phyloP scores from a whole-genome alignment of 1,140 invertebrate species.

The Leptinotarsa undecemlineata region DNA sequence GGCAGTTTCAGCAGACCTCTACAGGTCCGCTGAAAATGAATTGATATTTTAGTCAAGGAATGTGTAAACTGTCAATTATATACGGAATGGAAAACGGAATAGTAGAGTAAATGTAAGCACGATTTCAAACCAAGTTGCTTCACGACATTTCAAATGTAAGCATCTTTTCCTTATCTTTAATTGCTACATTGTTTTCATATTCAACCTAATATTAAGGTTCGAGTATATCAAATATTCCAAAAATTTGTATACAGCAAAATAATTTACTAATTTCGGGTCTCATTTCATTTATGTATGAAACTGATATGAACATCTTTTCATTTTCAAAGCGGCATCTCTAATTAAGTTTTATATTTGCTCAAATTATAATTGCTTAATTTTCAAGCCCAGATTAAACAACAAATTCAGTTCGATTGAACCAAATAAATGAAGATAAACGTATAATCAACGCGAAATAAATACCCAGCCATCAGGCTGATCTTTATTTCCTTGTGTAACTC shows the following conservation, averaged over 20 bases:
- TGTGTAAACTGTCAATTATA: no score
- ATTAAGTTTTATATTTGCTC: background rate
- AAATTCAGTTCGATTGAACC: background rate
- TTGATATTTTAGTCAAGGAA: no score
- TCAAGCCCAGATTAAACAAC: background rate
- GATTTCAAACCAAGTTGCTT: no score
- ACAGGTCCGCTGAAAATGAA: no score
- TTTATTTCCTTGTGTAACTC: background rate
- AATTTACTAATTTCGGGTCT: background rate
- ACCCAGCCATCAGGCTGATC: background rate
- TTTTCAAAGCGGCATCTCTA: background rate
- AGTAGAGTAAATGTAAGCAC: no score
- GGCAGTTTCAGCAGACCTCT: no score
- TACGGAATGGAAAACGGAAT: no score
- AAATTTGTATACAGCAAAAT: background rate
- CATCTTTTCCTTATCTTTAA: no score
- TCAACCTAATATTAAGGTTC: no score
- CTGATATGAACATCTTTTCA: background rate
- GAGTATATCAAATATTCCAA: no score
- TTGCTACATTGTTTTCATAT: no score
- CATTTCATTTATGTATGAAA: background rate
- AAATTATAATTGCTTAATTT: constrained; percentile 5
- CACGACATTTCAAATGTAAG: no score
- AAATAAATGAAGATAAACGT: background rate
- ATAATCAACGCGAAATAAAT: background rate